Evolutionary conservation across 2,113 vertebrate species (phyloP), one percentile per base, ranked within the genome.

Genomic region (Vombatus ursinus): DNA sequence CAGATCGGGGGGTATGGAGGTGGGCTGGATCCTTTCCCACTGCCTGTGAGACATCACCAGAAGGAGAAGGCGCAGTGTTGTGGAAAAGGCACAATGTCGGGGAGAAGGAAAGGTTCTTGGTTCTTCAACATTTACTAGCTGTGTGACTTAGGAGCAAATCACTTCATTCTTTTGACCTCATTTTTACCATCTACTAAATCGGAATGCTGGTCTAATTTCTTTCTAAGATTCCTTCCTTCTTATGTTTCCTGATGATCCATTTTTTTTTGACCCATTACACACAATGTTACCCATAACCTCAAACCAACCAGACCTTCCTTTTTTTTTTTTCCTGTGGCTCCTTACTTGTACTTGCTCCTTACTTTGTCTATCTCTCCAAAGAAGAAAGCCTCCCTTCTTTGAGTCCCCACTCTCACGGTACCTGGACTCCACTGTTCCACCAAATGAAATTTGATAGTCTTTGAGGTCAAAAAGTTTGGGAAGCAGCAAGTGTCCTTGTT

Each of bases 401-500:
- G n/a, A 93, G 14, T 51, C 8, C 26, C 23, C 61, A 10, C 49
- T 50, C 89, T 92, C 54, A 61, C 16, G 92, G 57, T 93, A 24
- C 7, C n/a, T 89, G 31, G 77, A 26, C 92, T 54, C 50, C 28
- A 53, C n/a, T 92, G 68, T 90, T 96, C 52, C 50, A 11, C 93
- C 49, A 93, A 47, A 44, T 16, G 57, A 31, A 48, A 53, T 51
- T 94, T 51, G 51, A 52, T 94, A 89, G 52, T 51, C 37, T 89
- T 92, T 51, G 61, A 93, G 89, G 44, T 8, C 89, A 25, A 44
- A 93, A 95, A n/a, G 31, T 89, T 89, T 92, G 49, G 26, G 91
- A 90, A 50, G 50, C 48, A 37, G 14, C 48, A 96, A 50, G 91
- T 0, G 19, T 53, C 10, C 12, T 91, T 94, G 96, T 89, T 61